A percentile compares a stretch with the other conserved stretches of the same genome.
Evolutionary conservation across 2,888 invertebrate genomes (phyloP).

Genomic region (Ephialtes manifestator): DNA sequence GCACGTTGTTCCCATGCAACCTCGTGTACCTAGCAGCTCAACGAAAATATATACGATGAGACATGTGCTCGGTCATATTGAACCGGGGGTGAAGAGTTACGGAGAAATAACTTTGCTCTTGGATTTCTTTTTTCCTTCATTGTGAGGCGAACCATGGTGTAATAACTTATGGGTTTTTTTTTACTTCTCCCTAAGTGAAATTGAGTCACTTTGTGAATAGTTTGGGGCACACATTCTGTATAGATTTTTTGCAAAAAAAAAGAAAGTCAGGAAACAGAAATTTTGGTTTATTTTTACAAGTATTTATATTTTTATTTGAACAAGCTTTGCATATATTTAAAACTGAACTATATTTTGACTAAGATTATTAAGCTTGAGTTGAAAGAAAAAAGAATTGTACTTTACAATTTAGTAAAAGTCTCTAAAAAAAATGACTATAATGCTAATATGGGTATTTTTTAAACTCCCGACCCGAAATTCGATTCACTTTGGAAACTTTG

Average conservation of each 20-base stretch:
- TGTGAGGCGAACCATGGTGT: neutral
- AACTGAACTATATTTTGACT: too few species aligned
- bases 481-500: slow-evolving; percentile 4
- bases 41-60: slow-evolving; percentile 13
- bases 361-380: too few species aligned
- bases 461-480: too few species aligned
- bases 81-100: neutral
- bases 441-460: too few species aligned
- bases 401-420: too few species aligned
- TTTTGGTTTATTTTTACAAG: neutral
- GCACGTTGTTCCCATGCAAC: slow-evolving; percentile 23
- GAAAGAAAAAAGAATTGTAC: too few species aligned
- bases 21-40: neutral
- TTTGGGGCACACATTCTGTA: neutral
- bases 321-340: too few species aligned
- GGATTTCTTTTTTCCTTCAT: slow-evolving; percentile 10
- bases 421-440: too few species aligned
- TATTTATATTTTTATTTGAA: neutral
- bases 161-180: slow-evolving; percentile 7
- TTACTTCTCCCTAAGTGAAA: neutral
- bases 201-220: neutral
- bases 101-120: slow-evolving; percentile 7
- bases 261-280: neutral
- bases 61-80: slow-evolving; percentile 4
- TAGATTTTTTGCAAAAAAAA: neutral